Evolutionary conservation across 2,888 invertebrate species (phyloP), one percentile per base, ranked within the genome.

Genomic region (Brachyopa scutellaris): DNA sequence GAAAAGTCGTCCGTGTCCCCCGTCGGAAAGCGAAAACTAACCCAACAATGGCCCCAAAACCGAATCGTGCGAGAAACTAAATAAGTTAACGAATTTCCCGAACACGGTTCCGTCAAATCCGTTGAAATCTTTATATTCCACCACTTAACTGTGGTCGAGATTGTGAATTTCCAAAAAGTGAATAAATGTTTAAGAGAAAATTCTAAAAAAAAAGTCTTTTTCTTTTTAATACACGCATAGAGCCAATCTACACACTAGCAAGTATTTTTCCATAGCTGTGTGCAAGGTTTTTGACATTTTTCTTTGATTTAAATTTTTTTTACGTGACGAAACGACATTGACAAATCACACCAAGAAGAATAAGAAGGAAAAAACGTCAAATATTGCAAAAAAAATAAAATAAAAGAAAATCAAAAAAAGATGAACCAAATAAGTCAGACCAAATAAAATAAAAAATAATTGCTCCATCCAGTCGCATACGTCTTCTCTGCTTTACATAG

Each of bases 231-330:
- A 31, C 61, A 17, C 62, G 36, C 45, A 55, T 26, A 23, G 9
- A 11, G 1, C 26, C n/a, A n/a, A 11, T 13, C 2, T 40, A 19
- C n/a, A n/a, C n/a, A n/a, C n/a, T n/a, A n/a, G 26, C 26, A 5
- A 6, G 3, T 26, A 26, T 26, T 26, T 7, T 61, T 8, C 4
- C 19, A 1, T 31, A 21, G 45, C 3, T 62, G 79, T 80, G 42
- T 80, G 74, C 79, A 80, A 80, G 79, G 67, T 80, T 80, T 80
- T 80, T 80, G 80, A 80, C 80, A 80, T 80, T 80, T 76, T 76
- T 69, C 59, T 80, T 80, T 76, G 19, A 19, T 69, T 15, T 33
- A n/a, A n/a, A 23, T 29, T 59, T 61, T 53, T 72, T 42, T 23
- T 26, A 80, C 62, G 76, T 80, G 62, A 70, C 80, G 76, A 74